These are phyloP conservation scores for Drosophila ironensis DNA, from an alignment of 1,140 invertebrate species.

Conservation along the genomic window DNA sequence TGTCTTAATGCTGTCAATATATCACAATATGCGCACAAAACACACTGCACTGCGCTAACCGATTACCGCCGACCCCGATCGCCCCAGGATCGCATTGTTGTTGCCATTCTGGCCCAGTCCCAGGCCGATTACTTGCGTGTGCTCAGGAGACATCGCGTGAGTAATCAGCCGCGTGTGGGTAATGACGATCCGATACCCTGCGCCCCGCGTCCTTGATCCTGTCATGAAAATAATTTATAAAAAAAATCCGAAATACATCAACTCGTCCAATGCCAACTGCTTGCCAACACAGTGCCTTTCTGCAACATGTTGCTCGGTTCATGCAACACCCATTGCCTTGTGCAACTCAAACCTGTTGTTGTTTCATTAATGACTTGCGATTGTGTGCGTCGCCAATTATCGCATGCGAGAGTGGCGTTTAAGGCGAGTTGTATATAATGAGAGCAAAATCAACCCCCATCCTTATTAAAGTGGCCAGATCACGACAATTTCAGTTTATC, in stretches of 20 bases:
- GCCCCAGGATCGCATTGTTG: constrained; percentile 4
- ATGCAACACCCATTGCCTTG: constrained; percentile 25
- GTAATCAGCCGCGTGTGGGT: constrained; percentile 42
- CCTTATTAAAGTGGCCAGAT: constrained; percentile 34
- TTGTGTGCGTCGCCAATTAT: constrained; percentile 17
- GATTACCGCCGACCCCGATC: constrained; percentile 36
- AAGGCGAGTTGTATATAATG: too few species aligned
- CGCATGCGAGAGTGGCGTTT: constrained; percentile 68
- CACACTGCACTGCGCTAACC: constrained; percentile 48
- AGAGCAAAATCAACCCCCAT: constrained; percentile 37
- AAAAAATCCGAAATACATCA: not conserved
- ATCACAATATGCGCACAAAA: constrained; percentile 51
- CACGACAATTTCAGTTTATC: not conserved
- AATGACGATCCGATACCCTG: constrained; percentile 38
- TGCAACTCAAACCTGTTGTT: constrained; percentile 72
- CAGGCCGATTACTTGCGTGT: constrained; percentile 34
- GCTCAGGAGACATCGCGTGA: constrained; percentile 46
- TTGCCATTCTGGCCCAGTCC: constrained; percentile 9
- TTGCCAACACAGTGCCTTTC: constrained; percentile 19
- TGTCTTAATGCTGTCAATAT: constrained; percentile 73
- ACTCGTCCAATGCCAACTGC: constrained; percentile 45
- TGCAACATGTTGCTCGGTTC: constrained; percentile 61
- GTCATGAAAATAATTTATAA: constrained; percentile 7
- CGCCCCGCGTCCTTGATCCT: constrained; percentile 39
- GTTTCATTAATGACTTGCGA: not conserved